A percentile compares a stretch with the other conserved stretches of the same genome.
phyloP scores from a whole-genome alignment of 64 coral and sea anemone species.

The Montipora foliosa region DNA sequence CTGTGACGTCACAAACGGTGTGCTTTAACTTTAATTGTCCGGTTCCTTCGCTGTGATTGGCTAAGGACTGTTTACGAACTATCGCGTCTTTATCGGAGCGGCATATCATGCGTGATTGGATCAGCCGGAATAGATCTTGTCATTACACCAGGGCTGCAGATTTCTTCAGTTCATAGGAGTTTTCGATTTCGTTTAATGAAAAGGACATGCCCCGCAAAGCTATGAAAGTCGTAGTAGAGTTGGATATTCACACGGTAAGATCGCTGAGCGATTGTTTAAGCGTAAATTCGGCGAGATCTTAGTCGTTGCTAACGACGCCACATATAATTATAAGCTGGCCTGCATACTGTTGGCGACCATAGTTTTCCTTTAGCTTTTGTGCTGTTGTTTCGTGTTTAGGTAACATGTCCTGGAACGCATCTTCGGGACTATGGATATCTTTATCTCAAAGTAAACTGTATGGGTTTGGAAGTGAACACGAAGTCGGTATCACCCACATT shows the following conservation, averaged over 20 bases:
- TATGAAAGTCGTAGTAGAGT: constrained; percentile 98
- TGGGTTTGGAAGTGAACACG: constrained; percentile 95
- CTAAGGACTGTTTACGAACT: constrained; percentile 52
- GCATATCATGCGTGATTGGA: constrained; percentile 3
- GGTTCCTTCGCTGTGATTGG: constrained; percentile 62
- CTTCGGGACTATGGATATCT: constrained; percentile 99
- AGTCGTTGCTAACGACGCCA: constrained; percentile 98
- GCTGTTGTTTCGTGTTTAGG: constrained; percentile 44
- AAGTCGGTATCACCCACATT: constrained; percentile 97
- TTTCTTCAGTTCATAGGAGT: not conserved
- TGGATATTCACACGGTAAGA: constrained; percentile 95
- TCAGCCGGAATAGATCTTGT: not conserved
- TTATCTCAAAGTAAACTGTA: constrained; percentile 97
- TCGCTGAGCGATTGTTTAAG: constrained; percentile 9
- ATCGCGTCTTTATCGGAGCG: constrained; percentile 68
- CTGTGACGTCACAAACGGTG: constrained; percentile 61
- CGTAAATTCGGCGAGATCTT: constrained; percentile 18
- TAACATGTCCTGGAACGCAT: constrained; percentile 94
- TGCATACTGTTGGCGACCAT: constrained; percentile 21
- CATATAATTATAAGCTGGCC: not conserved
- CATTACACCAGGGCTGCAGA: not conserved
- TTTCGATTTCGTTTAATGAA: not conserved
- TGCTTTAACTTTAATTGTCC: constrained; percentile 46
- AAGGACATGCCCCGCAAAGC: constrained; percentile 96
- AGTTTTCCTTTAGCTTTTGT: constrained; percentile 34